Base-by-base conservation (phyloP, 2,797 vertebrate species). In the Kryptopterus vitreolus region DNA sequence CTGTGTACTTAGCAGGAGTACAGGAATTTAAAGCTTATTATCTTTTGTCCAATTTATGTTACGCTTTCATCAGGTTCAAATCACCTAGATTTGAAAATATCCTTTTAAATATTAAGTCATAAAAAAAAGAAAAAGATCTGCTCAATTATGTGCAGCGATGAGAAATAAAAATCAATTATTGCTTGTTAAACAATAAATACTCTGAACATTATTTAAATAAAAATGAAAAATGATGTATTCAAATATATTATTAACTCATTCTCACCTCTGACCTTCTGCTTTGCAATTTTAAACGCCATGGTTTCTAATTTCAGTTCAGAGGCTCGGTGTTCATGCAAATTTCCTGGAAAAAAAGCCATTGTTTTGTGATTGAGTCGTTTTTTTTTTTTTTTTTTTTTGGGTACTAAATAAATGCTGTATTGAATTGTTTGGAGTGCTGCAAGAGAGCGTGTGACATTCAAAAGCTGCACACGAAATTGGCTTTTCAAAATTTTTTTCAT, bases 31-130 rank as follows among this genome's bases (percentile, higher is more conserved):
- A 11, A 16, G 18, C 33, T 70, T 13, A 63, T 63, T 53, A 69
- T 59, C 66, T 69, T 20, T 53, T 18, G 31, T 52, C 53, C 35
- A 46, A 76, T 61, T 70, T 26, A 76, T 70, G 20, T 35, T 22
- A 76, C 12, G 29, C 48, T 80, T 29, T 74, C 11, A n/a, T 74
- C 53, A 13, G 16, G 4, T 16, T 55, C 20, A 57, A n/a, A n/a
- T n/a, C n/a, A 12, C 9, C 16, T 80, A n/a, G 22, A 24, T 52
- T 43, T 43, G 0, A 43, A 43, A 43, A 43, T 0, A 0, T 43
- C 7, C 38, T 43, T 43, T 43, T 43, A 43, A 43, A 43, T 43
- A 43, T 43, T 7, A 43, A 43, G 38, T 43, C n/a, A n/a, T n/a
- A n/a, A n/a, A n/a, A n/a, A n/a, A 43, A 10, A 9, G 38, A 43